phyloP scores from a whole-genome alignment of 2,797 vertebrate species.

The Hypotaenidia philippensis region DNA sequence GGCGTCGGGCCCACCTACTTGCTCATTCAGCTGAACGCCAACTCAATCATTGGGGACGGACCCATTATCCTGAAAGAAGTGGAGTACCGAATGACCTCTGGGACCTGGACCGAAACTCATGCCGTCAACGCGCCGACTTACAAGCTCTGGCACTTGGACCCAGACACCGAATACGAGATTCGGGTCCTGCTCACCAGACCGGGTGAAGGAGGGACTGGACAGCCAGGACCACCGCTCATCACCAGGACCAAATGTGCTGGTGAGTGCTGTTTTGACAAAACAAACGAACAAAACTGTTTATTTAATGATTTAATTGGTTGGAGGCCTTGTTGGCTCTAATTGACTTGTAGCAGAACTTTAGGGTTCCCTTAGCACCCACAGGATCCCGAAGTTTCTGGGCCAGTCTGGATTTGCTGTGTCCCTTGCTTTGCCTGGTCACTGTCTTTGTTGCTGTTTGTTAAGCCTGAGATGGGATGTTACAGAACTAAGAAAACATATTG shows the following conservation, averaged over 20 bases:
- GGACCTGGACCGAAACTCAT: constrained; percentile 96
- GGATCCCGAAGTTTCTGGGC: not conserved
- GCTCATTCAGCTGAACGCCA: constrained; percentile 96
- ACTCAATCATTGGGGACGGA: constrained; percentile 97
- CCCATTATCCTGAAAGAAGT: constrained; percentile 98
- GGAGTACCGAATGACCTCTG: constrained; percentile 96
- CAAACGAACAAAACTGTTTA: fast-evolving
- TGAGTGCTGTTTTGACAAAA: constrained; percentile 56
- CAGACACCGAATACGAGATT: constrained; percentile 97
- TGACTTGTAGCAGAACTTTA: not conserved
- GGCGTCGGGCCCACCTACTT: constrained; percentile 95
- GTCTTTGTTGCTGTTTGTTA: not conserved
- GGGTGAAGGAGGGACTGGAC: constrained; percentile 94
- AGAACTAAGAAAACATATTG: not conserved
- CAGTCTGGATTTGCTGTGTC: not conserved
- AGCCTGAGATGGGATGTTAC: fast-evolving
- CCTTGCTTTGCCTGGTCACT: not conserved
- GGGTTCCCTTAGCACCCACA: not conserved
- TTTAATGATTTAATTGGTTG: not conserved
- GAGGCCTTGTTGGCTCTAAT: not conserved
- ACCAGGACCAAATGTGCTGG: constrained; percentile 98
- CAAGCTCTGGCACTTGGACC: constrained; percentile 97
- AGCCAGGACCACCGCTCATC: constrained; percentile 92
- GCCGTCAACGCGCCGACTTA: constrained; percentile 96
- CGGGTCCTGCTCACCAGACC: constrained; percentile 94